phyloP scores from a whole-genome alignment of 2,888 invertebrate genomes.

The Cephus rjabovi region DNA sequence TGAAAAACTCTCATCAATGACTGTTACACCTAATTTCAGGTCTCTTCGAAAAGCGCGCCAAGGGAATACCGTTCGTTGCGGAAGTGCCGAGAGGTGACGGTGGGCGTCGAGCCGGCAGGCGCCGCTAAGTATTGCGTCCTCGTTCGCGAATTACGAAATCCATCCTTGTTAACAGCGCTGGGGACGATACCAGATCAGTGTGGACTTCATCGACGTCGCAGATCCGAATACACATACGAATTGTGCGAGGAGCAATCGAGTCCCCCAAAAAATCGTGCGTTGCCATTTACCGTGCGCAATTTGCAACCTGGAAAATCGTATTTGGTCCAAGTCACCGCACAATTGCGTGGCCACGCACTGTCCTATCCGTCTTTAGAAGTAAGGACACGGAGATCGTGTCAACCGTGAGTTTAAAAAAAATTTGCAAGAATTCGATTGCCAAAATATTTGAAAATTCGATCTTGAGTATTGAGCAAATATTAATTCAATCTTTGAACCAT shows the following conservation, averaged over 20 bases:
- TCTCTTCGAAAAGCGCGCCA: constrained; percentile 48
- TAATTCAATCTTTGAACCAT: not conserved
- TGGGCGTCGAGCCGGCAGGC: constrained; percentile 56
- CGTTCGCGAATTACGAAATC: constrained; percentile 48
- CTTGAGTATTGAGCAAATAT: not conserved
- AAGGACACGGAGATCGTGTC: constrained; percentile 51
- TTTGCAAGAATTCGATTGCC: not conserved
- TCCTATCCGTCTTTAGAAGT: constrained; percentile 56
- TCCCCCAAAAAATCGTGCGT: constrained; percentile 44
- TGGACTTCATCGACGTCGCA: constrained; percentile 51
- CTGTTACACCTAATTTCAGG: constrained; percentile 28
- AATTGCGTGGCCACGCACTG: constrained; percentile 50
- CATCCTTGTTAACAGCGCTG: constrained; percentile 40
- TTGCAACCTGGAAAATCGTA: constrained; percentile 55
- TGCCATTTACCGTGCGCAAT: constrained; percentile 51
- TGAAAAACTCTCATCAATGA: not conserved
- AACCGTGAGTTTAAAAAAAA: constrained; percentile 25
- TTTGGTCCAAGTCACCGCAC: constrained; percentile 55
- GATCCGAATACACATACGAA: constrained; percentile 53
- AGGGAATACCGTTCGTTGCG: constrained; percentile 50
- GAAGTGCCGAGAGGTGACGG: constrained; percentile 55
- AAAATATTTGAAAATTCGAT: not conserved
- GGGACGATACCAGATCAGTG: constrained; percentile 53
- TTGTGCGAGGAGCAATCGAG: constrained; percentile 53
- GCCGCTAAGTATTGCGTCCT: constrained; percentile 56